Base-by-base conservation (phyloP, 2,797 vertebrate genomes). In the Tachyglossus aculeatus region DNA sequence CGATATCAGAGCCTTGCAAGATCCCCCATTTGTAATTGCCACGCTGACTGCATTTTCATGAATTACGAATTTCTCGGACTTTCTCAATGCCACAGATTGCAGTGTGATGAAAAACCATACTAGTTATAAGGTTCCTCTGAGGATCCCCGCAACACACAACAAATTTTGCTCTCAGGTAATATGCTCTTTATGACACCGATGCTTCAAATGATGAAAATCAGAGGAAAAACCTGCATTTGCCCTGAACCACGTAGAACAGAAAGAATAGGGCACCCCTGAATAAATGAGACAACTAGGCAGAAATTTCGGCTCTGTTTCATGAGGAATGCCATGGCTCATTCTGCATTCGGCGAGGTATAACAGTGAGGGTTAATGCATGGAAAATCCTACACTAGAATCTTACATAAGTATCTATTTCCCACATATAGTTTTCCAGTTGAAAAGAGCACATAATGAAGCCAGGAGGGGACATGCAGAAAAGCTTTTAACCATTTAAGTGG, bases 301-400 rank as follows among this genome's bases (percentile, higher is more conserved):
- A 82, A 78, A 78, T 43, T 47, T 74, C 37, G 74, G 38, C 7
- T 63, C 62, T 44, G 65, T 54, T 80, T 62, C 64, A 74, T 39
- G 36, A 24, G 58, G 37, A 88, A 85, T 34, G 31, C 36, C 71
- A 24, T 31, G 55, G 47, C 44, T 86, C 31, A 1, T 75, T 86
- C 71, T 65, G 34, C 47, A 77, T 65, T 73, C 68, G 72, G 33
- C n/a, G 63, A 86, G 50, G 62, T 67, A 71, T 18, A 73, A 67
- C 41, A 40, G 18, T 5, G 40, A 76, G 67, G 31, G 4, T 65
- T 66, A 86, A 73, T 43, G 16, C 51, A 78, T 71, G 63, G 44
- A 87, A 86, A 84, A 80, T 39, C 82, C 80, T 59, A 82, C 48
- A 71, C 62, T 54, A 50, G 16, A 79, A 71, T 63, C 71, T 55